These are phyloP conservation scores for Papilio polyxenes DNA, from an alignment of 1,140 invertebrate species.

Conservation along the genomic window DNA sequence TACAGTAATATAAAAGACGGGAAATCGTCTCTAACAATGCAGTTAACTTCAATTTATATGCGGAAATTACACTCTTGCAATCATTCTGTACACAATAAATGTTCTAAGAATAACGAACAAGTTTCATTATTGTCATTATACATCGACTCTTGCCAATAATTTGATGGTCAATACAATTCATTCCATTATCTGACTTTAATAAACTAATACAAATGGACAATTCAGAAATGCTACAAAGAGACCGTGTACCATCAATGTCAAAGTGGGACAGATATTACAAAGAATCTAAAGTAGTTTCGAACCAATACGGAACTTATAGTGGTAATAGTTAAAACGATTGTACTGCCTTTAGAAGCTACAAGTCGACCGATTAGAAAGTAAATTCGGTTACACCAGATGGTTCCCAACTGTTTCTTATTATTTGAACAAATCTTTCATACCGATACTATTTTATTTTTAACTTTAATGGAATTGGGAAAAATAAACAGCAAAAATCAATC, in stretches of 20 bases:
- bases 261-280: conserved; percentile 60
- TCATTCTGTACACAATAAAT: conserved; percentile 8
- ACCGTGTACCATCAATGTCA: conserved; percentile 29
- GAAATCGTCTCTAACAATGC: conserved; percentile 28
- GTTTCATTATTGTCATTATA: conserved; percentile 24
- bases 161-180: conserved; percentile 26
- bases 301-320: conserved; percentile 60
- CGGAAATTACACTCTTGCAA: conserved; percentile 25
- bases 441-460: background rate
- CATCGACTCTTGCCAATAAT: background rate
- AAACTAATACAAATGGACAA: conserved; percentile 34
- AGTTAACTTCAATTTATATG: conserved; percentile 20
- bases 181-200: conserved; percentile 30
- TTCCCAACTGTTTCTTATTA: background rate
- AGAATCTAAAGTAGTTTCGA: conserved; percentile 66
- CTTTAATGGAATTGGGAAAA: background rate
- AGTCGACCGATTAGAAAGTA: conserved; percentile 65
- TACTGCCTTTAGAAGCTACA: conserved; percentile 52
- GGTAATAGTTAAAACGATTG: conserved; percentile 62
- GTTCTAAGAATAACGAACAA: background rate
- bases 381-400: conserved; percentile 44
- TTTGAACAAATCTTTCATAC: conserved; percentile 7
- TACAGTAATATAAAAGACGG: conserved; percentile 23
- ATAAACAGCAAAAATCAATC: background rate
- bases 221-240: conserved; percentile 1